Conservation (phyloP, 2,113 vertebrate genomes). For the Sula dactylatra region DNA sequence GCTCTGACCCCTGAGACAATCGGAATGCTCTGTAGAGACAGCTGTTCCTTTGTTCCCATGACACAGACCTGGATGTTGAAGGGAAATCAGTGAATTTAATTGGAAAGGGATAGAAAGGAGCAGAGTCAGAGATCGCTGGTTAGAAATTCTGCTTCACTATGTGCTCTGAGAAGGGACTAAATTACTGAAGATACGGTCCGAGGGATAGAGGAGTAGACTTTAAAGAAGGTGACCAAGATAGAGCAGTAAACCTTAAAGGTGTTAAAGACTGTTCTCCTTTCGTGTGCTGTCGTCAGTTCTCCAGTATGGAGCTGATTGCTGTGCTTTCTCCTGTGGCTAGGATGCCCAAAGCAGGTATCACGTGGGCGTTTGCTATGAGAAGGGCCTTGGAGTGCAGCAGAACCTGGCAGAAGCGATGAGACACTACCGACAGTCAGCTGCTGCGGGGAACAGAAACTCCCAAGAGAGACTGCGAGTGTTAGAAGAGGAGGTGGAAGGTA, state of each 20-base stretch:
- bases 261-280: not conserved
- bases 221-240: not conserved
- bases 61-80: not conserved
- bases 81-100: not conserved
- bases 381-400: constrained; percentile 80
- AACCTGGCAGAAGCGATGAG: constrained; percentile 70
- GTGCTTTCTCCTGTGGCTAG: constrained; percentile 65
- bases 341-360: constrained; percentile 83
- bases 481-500: constrained; percentile 60
- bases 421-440: constrained; percentile 79
- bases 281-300: not conserved
- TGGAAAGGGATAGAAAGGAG: not conserved
- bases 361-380: constrained; percentile 87
- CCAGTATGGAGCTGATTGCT: not conserved
- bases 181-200: not conserved
- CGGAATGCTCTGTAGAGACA: not conserved
- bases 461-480: constrained; percentile 64
- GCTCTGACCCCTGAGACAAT: not conserved
- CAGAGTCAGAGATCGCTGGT: not conserved
- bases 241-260: not conserved
- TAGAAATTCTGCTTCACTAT: not conserved
- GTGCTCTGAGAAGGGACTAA: not conserved
- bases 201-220: not conserved
- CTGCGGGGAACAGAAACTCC: constrained; percentile 73
- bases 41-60: not conserved